Evolutionary conservation across 2,888 invertebrate genomes (phyloP), one percentile per base, ranked within the genome.

Genomic region (Aporophyla lueneburgensis): DNA sequence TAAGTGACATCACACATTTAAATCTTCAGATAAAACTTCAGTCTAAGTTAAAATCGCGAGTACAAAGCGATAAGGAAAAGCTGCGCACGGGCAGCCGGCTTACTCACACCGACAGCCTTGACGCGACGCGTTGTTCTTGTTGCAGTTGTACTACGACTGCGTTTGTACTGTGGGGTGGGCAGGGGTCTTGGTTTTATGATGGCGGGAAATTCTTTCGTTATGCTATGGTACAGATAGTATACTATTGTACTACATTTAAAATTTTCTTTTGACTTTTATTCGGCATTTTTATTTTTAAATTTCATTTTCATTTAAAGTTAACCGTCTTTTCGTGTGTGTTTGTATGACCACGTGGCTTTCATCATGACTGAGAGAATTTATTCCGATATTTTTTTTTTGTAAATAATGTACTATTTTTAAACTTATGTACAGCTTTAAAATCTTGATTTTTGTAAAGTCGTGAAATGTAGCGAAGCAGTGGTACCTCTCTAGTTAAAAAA

Each of bases 41-140:
- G 58, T 76, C 67, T 87, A 80, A 78, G 49, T 74, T 69, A 72
- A 71, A 69, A 70, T 61, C 12, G 69, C 74, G 71, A 77, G 74
- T 71, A 78, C 71, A 83, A 82, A 79, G 74, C 74, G 59, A 83
- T 77, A 77, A 86, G 87, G 88, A 89, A 89, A 89, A 89, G 89
- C 83, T 86, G 86, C 77, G 75, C 75, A 46, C 27, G 46, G 24
- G 78, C 84, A 87, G 81, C 82, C 81, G 85, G 81, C 87, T 68
- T 81, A 84, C 76, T 82, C 82, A 84, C 72, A 73, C 80, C 74
- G 78, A 80, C 74, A 81, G 59, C 86, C 85, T 85, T 85, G 85
- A 71, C 58, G 73, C 14, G 58, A 51, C 68, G 63, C 67, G 58
- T 73, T 70, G 84, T 43, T 84, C 73, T 80, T 75, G 71, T 82